Conservation (phyloP, 2,888 invertebrate genomes). For the Ennomos fuscantarius region DNA sequence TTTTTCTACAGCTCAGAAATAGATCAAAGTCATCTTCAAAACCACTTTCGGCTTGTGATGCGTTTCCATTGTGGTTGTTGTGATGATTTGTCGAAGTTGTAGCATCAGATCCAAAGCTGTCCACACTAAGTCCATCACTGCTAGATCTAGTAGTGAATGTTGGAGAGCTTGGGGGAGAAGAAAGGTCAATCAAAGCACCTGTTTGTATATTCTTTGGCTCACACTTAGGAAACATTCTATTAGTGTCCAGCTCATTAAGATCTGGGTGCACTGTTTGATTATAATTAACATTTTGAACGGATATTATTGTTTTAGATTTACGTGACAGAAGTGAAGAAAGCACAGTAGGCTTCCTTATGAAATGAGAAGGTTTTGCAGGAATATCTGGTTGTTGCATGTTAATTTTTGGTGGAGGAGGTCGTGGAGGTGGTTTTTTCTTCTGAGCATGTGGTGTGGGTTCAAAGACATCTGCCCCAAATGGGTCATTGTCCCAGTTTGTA, state of each 20-base stretch:
- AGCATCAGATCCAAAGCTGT: slow-evolving; percentile 91
- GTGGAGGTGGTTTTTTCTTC: slow-evolving; percentile 89
- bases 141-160: slow-evolving; percentile 90
- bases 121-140: slow-evolving; percentile 90
- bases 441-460: slow-evolving; percentile 74
- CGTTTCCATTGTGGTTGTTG: slow-evolving; percentile 84
- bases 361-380: slow-evolving; percentile 82
- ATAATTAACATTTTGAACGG: slow-evolving; percentile 46
- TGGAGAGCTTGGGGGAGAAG: slow-evolving; percentile 90
- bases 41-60: slow-evolving; percentile 90
- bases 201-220: slow-evolving; percentile 76
- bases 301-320: slow-evolving; percentile 61
- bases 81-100: slow-evolving; percentile 85
- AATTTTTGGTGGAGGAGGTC: slow-evolving; percentile 89
- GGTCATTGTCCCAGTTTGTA: slow-evolving; percentile 82
- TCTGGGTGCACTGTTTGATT: slow-evolving; percentile 55
- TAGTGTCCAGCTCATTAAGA: slow-evolving; percentile 64
- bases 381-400: slow-evolving; percentile 66
- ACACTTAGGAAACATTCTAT: slow-evolving; percentile 77
- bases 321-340: slow-evolving; percentile 71
- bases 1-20: slow-evolving; percentile 81
- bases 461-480: slow-evolving; percentile 79
- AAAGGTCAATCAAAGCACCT: slow-evolving; percentile 88
- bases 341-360: slow-evolving; percentile 78
- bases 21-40: slow-evolving; percentile 94